These are phyloP conservation scores for Hemaris fuciformis DNA, from an alignment of 2,888 invertebrate species.

Conservation along the genomic window DNA sequence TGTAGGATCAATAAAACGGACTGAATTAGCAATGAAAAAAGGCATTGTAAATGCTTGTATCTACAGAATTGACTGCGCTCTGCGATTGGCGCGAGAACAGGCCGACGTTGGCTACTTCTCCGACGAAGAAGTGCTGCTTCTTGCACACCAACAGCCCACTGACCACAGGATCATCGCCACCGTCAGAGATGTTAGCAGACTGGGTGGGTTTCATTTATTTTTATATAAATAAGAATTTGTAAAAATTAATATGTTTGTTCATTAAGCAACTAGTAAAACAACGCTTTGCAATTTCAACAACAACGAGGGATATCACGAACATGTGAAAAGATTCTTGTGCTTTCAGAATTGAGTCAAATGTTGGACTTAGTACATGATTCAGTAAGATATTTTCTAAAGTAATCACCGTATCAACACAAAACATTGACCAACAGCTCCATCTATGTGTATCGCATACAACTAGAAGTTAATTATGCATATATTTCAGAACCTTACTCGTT, in stretches of 20 bases:
- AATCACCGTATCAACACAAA: too few species aligned
- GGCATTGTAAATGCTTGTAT: neutral
- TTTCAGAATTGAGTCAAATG: too few species aligned
- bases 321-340: too few species aligned
- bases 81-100: slow-evolving; percentile 72
- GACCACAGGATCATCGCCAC: slow-evolving; percentile 72
- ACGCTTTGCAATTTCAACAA: too few species aligned
- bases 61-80: slow-evolving; percentile 83
- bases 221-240: too few species aligned
- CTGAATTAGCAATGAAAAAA: neutral
- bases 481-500: slow-evolving; percentile 75
- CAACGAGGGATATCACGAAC: too few species aligned
- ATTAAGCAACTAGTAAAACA: too few species aligned
- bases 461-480: neutral
- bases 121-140: slow-evolving; percentile 83
- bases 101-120: slow-evolving; percentile 83
- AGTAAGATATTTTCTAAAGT: too few species aligned
- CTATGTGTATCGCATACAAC: neutral
- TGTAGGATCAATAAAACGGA: too few species aligned
- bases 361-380: too few species aligned
- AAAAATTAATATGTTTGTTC: too few species aligned
- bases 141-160: slow-evolving; percentile 64
- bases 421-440: too few species aligned
- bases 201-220: slow-evolving; percentile 63
- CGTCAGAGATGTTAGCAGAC: slow-evolving; percentile 56